Base-by-base conservation (phyloP, 2,888 invertebrate species). In the Drosophila crucigera region DNA sequence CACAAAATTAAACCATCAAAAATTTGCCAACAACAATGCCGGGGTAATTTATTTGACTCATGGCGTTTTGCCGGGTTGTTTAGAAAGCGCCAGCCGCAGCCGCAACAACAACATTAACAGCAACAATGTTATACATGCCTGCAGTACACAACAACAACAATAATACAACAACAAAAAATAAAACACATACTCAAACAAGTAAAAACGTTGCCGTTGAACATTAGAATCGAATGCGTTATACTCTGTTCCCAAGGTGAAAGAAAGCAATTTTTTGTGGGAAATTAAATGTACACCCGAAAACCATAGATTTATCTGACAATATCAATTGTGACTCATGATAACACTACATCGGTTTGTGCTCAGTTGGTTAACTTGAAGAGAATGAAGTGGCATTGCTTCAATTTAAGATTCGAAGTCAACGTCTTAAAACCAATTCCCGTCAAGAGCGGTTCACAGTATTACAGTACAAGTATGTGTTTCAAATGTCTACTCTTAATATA, bases 1-100 rank as follows among this genome's bases (percentile, higher is more conserved):
- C 91, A 91, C 89, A 89, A 89, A 89, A 91, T 89, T 91, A 89
- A 89, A 89, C 90, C 91, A 90, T 91, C 89, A 89, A 89, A 91
- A 89, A 90, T 91, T 89, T 91, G 84, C 90, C 90, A 89, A 90
- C 87, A 87, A 91, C 88, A 89, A 84, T 85, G 90, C 78, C 65
- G 82, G 90, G 76, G 81, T 91, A 91, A 89, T 89, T 89, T 89
- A 91, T 91, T 91, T 91, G 90, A 82, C 85, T 91, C 89, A 81
- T 90, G 90, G 90, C 78, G 70, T 75, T 89, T 82, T 74, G 82
- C 75, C 67, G 78, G 83, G 82, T 82, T 87, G 88, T 84, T 86
- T 89, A 84, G 82, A 83, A 82, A 82, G 73, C 69, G 78, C 66
- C 81, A 80, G 76, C 83, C 64, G 22, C 73, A 87, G 87, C 77